phyloP scores from a whole-genome alignment of 2,797 vertebrate genomes.

The Acanthopagrus latus region DNA sequence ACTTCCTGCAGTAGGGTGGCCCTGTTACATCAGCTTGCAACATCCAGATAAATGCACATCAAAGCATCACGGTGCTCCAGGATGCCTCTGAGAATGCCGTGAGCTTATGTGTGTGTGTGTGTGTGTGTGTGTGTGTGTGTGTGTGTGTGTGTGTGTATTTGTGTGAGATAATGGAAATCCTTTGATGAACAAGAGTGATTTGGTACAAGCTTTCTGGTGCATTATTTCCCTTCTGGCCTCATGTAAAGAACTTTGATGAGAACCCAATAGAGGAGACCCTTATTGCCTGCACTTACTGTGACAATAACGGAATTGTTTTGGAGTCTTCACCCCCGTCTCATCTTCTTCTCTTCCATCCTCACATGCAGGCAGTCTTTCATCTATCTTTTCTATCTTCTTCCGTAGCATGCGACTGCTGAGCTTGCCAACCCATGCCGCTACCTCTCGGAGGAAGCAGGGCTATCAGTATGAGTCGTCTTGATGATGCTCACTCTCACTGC shows the following conservation, averaged over 20 bases:
- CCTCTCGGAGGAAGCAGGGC: constrained; percentile 60
- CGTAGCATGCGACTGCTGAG: constrained; percentile 83
- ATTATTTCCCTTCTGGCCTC: constrained; percentile 73
- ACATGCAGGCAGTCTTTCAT: constrained; percentile 90
- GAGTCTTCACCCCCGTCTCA: constrained; percentile 81
- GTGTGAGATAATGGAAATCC: constrained; percentile 80
- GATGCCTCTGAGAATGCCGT: constrained; percentile 62
- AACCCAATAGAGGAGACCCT: constrained; percentile 82
- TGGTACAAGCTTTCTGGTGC: constrained; percentile 67
- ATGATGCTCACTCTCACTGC: constrained; percentile 72
- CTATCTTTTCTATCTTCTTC: constrained; percentile 81
- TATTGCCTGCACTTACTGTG: constrained; percentile 83
- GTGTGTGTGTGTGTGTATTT: constrained; percentile 44
- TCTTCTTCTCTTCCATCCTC: constrained; percentile 77
- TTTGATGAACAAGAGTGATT: constrained; percentile 83
- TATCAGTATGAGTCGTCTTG: constrained; percentile 55
- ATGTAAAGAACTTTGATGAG: constrained; percentile 84
- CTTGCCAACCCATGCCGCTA: constrained; percentile 41
- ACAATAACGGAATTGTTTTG: constrained; percentile 86
- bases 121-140: constrained; percentile 48
- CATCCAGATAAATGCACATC: constrained; percentile 82
- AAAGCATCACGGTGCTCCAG: constrained; percentile 61
- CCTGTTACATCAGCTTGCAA: constrained; percentile 44
- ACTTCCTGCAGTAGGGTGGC: constrained; percentile 26
- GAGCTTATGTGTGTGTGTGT: constrained; percentile 45